Base-by-base conservation (phyloP, 2,797 vertebrate species). In the Lagodon rhomboides region DNA sequence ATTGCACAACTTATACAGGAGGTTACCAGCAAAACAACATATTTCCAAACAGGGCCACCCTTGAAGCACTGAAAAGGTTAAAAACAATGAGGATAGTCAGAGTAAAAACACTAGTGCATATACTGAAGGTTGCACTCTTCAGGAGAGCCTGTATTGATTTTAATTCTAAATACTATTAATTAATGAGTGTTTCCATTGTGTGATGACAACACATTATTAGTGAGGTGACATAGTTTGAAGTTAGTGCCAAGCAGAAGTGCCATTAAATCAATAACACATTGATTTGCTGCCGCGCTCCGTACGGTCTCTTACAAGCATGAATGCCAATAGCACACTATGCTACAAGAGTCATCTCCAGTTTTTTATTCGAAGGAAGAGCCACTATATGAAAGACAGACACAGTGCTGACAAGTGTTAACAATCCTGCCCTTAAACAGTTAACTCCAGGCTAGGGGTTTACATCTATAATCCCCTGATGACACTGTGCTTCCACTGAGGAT, bases 381-480 rank as follows among this genome's bases (percentile, higher is more conserved):
- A 44, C 27, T 73, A 53, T 54, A 41, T 75, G 5, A 51, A 60
- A 38, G 12, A 6, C 13, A 30, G 10, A 6, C 13, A 63, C 12
- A 47, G 64, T 59, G 43, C 27, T 18, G 53, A 69, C 46, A 38
- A n/a, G n/a, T 20, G 18, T 17, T 22, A 64, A 22, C 59, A 55
- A 71, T 75, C 22, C 63, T 43, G 62, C n/a, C 64, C 58, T 72
- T 66, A 84, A 86, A 87, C 67, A 47, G 89, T 91, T 89, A 90
- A 90, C 53, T 59, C 51, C 22, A 51, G 44, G 18, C 67, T 73
- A n/a, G 25, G 27, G 22, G 49, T 73, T 89, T 82, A 68, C 46
- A 84, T 55, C 64, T 64, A 3, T 91, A 93, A 94, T 91, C 90
- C 81, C 49, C 67, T 61, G 60, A 91, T 80, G 89, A 91, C 86